phyloP scores from a whole-genome alignment of 2,797 vertebrate species.

The Florisuga fusca region DNA sequence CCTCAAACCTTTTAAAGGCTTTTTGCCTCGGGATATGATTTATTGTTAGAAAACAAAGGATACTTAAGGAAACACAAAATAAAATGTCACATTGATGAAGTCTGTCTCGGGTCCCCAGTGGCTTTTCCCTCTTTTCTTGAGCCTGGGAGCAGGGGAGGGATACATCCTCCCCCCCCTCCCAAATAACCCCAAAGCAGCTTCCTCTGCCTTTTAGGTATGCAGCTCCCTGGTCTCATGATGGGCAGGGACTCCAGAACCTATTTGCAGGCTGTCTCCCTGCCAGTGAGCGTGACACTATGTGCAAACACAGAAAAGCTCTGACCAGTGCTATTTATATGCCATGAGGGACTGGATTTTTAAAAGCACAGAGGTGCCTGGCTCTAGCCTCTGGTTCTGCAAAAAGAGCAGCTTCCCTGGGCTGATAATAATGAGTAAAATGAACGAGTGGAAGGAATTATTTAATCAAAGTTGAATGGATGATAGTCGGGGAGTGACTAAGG shows the following conservation, averaged over 20 bases:
- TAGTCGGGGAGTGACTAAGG: not conserved
- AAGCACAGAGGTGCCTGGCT: slow-evolving; percentile 4
- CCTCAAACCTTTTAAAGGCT: slow-evolving; percentile 60
- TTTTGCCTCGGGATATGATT: slow-evolving; percentile 68
- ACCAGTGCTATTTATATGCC: slow-evolving; percentile 8
- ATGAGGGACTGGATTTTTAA: not conserved
- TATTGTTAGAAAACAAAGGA: slow-evolving; percentile 75
- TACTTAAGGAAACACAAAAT: slow-evolving; percentile 63
- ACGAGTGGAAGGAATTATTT: slow-evolving; percentile 3
- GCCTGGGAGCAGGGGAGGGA: slow-evolving; percentile 45
- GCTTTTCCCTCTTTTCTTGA: slow-evolving; percentile 15
- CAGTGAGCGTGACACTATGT: not conserved
- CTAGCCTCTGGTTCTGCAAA: not conserved
- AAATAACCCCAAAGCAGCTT: slow-evolving; percentile 9
- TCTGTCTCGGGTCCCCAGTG: slow-evolving; percentile 50
- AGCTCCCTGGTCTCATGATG: not conserved
- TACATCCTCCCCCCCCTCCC: not conserved
- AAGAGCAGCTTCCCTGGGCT: not conserved
- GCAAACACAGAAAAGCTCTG: slow-evolving; percentile 26
- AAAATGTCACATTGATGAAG: slow-evolving; percentile 71
- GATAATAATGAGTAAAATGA: slow-evolving; percentile 32
- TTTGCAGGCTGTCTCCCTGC: not conserved
- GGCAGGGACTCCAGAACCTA: not conserved
- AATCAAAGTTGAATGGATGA: not conserved
- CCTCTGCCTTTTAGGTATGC: slow-evolving; percentile 42